Percentiles rank a stretch among this genome's conserved stretches.
Conservation (phyloP, 2,797 vertebrate species). For the Acanthiza pusilla region DNA sequence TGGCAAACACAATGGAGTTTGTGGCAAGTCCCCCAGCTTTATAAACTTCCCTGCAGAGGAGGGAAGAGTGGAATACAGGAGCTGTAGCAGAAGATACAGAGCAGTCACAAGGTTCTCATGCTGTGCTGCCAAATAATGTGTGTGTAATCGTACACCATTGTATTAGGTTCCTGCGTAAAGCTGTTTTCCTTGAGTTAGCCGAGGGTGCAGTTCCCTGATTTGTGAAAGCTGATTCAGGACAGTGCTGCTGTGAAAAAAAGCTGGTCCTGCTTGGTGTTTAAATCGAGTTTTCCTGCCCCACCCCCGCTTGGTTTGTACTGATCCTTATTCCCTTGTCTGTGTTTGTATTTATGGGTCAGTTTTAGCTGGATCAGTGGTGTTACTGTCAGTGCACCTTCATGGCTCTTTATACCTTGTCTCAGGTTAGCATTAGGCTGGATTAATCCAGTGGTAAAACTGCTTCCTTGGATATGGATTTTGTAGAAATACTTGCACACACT, state of each 20-base stretch:
- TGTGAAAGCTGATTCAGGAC: neutral
- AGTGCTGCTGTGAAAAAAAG: neutral
- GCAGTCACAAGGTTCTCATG: neutral
- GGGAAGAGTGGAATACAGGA: neutral
- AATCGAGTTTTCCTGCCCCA: neutral
- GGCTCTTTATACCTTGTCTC: neutral
- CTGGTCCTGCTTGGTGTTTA: neutral
- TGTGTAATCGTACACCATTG: neutral
- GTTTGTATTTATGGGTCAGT: neutral
- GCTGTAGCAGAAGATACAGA: neutral
- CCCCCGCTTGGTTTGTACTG: neutral
- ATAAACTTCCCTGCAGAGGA: neutral
- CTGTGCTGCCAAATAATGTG: neutral
- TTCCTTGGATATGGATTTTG: neutral
- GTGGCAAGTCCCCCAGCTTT: neutral
- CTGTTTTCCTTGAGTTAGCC: neutral
- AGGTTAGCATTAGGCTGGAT: neutral
- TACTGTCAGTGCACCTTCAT: neutral
- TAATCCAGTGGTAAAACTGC: neutral
- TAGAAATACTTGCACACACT: rapidly evolving
- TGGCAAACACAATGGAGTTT: neutral
- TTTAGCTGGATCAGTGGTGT: neutral
- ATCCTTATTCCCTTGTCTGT: neutral
- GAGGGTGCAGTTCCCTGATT: neutral
- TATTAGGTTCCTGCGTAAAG: neutral